phyloP scores from a whole-genome alignment of 2,797 vertebrate species.

The Natrix natrix region DNA sequence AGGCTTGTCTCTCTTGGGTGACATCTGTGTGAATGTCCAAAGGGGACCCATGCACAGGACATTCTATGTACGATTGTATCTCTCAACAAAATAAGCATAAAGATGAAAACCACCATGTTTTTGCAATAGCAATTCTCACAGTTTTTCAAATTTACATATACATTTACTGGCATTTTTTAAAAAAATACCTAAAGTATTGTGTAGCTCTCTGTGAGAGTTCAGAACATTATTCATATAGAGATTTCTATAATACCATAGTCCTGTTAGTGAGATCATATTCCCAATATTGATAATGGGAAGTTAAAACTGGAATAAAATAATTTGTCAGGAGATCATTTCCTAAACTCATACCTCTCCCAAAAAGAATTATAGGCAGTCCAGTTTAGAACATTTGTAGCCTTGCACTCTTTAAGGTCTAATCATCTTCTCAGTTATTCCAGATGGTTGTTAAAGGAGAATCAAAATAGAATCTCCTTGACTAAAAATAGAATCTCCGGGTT shows the following conservation, averaged over 20 bases:
- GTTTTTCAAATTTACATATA: neutral
- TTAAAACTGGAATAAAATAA: neutral
- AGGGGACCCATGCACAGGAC: neutral
- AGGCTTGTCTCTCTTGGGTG: neutral
- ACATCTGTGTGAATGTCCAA: neutral
- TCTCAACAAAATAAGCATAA: neutral
- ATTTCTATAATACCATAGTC: neutral
- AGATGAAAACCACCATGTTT: neutral
- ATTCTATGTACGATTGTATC: neutral
- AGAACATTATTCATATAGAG: neutral
- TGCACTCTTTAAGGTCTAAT: neutral
- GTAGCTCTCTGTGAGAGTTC: neutral
- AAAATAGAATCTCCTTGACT: neutral
- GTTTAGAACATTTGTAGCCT: neutral
- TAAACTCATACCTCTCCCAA: neutral
- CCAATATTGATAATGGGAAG: neutral
- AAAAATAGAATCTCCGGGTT: too few relatives aligned
- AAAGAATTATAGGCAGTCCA: neutral
- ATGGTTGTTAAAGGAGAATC: neutral
- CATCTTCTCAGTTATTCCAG: neutral
- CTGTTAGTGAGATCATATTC: neutral
- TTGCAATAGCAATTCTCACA: neutral
- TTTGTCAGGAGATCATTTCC: neutral
- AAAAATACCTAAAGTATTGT: neutral
- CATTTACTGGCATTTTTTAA: neutral